phyloP scores from a whole-genome alignment of 2,113 vertebrate genomes.

The Mastomys coucha region DNA sequence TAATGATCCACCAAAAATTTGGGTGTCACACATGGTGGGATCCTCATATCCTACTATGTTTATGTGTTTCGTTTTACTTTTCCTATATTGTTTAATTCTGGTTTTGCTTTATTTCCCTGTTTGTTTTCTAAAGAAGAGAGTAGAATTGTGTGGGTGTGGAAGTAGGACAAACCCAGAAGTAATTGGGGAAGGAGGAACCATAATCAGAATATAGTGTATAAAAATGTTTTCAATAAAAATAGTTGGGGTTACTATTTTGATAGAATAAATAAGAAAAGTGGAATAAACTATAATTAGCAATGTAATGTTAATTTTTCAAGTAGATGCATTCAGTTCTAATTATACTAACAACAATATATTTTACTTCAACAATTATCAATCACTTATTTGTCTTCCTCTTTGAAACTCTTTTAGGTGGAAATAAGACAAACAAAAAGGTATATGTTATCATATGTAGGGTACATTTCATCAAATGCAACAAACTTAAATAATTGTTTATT shows the following conservation, averaged over 20 bases:
- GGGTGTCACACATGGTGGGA: not conserved
- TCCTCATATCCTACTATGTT: not conserved
- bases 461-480: not conserved
- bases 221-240: not conserved
- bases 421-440: constrained; percentile 18
- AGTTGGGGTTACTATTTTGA: not conserved
- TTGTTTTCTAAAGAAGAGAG: not conserved
- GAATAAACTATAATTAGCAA: not conserved
- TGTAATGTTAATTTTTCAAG: not conserved
- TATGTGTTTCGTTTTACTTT: not conserved
- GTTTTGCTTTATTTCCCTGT: not conserved
- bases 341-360: constrained; percentile 26
- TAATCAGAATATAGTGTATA: not conserved
- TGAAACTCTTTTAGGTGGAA: constrained; percentile 56
- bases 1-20: not conserved
- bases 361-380: not conserved
- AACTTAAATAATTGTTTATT: constrained; percentile 42
- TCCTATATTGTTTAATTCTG: not conserved
- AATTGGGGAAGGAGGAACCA: not conserved
- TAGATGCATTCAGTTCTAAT: constrained; percentile 42
- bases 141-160: not conserved
- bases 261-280: constrained; percentile 17
- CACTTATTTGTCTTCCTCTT: not conserved
- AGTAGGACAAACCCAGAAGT: not conserved
- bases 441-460: not conserved